phyloP scores from a whole-genome alignment of 2,113 vertebrate genomes.

The Arvicanthis niloticus region DNA sequence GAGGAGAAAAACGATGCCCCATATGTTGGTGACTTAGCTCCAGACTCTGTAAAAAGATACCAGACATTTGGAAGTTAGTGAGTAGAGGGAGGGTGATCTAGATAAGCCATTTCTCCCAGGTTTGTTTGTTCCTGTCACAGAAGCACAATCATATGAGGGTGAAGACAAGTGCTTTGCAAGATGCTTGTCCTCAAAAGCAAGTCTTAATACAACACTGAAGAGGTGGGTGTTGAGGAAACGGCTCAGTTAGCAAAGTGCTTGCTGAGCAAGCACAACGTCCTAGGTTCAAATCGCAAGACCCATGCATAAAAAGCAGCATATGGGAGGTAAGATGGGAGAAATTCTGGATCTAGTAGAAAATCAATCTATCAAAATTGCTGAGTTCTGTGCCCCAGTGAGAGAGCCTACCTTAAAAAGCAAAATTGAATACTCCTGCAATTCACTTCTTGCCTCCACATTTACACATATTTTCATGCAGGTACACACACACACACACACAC shows the following conservation, averaged over 20 bases:
- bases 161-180: not conserved
- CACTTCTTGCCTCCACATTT: not conserved
- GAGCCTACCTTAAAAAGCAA: not conserved
- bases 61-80: not conserved
- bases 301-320: not conserved
- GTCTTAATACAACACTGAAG: not conserved
- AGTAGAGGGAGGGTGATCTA: rapidly evolving
- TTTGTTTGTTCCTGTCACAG: not conserved
- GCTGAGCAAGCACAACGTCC: not conserved
- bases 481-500: not conserved
- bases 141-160: not conserved
- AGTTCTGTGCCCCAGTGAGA: not conserved
- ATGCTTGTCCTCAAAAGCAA: not conserved
- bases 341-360: not conserved
- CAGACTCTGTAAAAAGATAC: not conserved
- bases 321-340: not conserved
- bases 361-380: not conserved
- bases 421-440: not conserved
- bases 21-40: not conserved
- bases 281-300: not conserved
- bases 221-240: not conserved
- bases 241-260: not conserved
- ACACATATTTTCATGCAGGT: not conserved
- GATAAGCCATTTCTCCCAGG: not conserved
- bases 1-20: not conserved